These are phyloP conservation scores for Hemistola chrysoprasaria DNA, from an alignment of 2,888 invertebrate genomes.

Conservation along the genomic window DNA sequence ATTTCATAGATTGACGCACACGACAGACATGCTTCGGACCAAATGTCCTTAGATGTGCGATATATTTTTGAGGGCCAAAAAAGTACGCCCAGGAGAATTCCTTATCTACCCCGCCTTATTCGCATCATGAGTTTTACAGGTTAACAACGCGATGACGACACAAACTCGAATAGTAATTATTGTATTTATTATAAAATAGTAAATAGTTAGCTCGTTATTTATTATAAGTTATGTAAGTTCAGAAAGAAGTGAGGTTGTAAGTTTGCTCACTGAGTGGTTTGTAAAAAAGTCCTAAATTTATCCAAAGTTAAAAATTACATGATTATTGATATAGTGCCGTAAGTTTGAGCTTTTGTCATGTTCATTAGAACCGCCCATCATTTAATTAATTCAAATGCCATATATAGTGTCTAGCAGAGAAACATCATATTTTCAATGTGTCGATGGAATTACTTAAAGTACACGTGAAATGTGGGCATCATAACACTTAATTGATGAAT, in stretches of 20 bases:
- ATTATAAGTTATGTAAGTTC: slow-evolving; percentile 34
- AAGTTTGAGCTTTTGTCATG: slow-evolving; percentile 1
- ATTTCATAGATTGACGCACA: too few species aligned
- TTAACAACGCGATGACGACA: slow-evolving; percentile 39
- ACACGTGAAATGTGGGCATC: too few species aligned
- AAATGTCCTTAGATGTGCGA: too few species aligned
- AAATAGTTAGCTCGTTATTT: slow-evolving; percentile 43
- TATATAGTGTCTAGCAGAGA: too few species aligned
- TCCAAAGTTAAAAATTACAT: slow-evolving; percentile 29
- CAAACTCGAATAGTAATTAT: slow-evolving; percentile 67
- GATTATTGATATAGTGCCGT: slow-evolving; percentile 15
- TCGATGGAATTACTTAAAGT: too few species aligned
- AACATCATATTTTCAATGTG: too few species aligned
- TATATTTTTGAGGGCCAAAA: too few species aligned
- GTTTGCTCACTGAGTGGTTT: slow-evolving; percentile 45
- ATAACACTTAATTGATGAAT: neutral
- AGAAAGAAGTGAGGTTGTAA: slow-evolving; percentile 46
- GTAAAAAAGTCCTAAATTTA: slow-evolving; percentile 31
- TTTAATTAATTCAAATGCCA: too few species aligned
- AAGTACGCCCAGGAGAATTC: too few species aligned
- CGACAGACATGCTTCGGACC: too few species aligned
- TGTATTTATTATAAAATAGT: slow-evolving; percentile 43
- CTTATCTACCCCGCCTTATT: too few species aligned
- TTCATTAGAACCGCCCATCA: slow-evolving; percentile 15
- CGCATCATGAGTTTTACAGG: too few species aligned